phyloP scores from a whole-genome alignment of 2,113 vertebrate genomes.

The Falco punctatus region DNA sequence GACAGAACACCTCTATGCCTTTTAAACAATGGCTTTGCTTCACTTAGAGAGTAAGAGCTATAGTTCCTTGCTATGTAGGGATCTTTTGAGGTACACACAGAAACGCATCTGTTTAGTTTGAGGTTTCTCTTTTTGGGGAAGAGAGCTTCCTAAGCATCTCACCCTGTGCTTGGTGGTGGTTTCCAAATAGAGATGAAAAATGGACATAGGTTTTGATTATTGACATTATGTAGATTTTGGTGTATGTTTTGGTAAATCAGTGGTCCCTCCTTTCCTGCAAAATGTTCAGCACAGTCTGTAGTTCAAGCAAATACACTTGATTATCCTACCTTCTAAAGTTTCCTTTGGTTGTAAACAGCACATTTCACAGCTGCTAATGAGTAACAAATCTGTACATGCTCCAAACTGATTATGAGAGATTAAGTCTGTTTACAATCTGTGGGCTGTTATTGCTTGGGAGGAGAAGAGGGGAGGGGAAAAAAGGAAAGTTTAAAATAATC shows the following conservation, averaged over 20 bases:
- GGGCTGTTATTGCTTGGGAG: not conserved
- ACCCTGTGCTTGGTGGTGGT: not conserved
- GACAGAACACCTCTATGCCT: not conserved
- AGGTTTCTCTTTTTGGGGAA: not conserved
- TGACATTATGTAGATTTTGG: not conserved
- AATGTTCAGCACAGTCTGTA: not conserved
- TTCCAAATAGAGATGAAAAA: not conserved
- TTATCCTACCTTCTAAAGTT: not conserved
- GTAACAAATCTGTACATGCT: not conserved
- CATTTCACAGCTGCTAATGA: slow-evolving; percentile 31
- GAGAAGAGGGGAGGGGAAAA: not conserved
- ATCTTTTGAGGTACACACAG: not conserved
- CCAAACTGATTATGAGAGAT: slow-evolving; percentile 21
- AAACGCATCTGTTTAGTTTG: not conserved
- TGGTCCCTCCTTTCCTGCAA: not conserved
- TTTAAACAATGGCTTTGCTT: not conserved
- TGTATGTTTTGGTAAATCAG: not conserved
- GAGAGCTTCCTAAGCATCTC: not conserved
- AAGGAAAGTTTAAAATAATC: not conserved
- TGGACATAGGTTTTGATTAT: not conserved
- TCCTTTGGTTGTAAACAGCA: not conserved
- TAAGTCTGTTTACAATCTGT: not conserved
- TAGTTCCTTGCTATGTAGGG: not conserved
- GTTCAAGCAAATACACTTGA: not conserved
- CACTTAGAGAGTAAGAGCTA: not conserved